phyloP scores from a whole-genome alignment of 2,113 vertebrate species.

The Litocranius walleri region DNA sequence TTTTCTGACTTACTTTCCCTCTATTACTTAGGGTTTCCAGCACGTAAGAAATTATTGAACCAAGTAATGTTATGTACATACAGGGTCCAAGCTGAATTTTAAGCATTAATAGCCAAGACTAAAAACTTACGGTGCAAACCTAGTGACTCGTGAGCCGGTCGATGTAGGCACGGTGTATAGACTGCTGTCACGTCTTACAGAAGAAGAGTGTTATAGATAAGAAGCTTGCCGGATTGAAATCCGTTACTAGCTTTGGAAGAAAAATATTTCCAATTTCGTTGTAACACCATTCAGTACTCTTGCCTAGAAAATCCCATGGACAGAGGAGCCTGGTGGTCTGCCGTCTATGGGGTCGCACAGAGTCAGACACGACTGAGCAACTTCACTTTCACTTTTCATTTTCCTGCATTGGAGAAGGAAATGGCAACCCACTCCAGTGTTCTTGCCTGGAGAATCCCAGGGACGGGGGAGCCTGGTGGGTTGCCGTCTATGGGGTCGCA shows the following conservation, averaged over 20 bases:
- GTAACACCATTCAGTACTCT: neutral
- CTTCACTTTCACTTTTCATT: too few species aligned
- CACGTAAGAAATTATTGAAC: neutral
- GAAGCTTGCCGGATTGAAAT: neutral
- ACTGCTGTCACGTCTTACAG: neutral
- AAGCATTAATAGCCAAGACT: neutral
- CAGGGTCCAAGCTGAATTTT: neutral
- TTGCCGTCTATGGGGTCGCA: too few species aligned
- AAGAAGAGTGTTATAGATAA: too few species aligned
- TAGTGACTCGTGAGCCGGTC: fast-evolving
- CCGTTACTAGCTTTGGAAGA: neutral
- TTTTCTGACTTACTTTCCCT: neutral
- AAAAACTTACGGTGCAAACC: neutral
- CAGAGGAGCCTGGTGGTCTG: too few species aligned
- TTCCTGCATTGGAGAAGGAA: too few species aligned
- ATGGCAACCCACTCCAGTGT: too few species aligned
- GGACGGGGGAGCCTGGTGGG: too few species aligned
- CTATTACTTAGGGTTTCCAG: neutral
- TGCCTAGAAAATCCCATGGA: too few species aligned
- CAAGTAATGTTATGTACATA: neutral
- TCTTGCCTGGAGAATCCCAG: too few species aligned
- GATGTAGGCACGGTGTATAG: fast-evolving
- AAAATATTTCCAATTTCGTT: neutral
- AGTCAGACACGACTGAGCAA: too few species aligned
- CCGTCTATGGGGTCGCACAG: too few species aligned